phyloP scores from a whole-genome alignment of 2,797 vertebrate genomes.

The Crocidura indochinensis region DNA sequence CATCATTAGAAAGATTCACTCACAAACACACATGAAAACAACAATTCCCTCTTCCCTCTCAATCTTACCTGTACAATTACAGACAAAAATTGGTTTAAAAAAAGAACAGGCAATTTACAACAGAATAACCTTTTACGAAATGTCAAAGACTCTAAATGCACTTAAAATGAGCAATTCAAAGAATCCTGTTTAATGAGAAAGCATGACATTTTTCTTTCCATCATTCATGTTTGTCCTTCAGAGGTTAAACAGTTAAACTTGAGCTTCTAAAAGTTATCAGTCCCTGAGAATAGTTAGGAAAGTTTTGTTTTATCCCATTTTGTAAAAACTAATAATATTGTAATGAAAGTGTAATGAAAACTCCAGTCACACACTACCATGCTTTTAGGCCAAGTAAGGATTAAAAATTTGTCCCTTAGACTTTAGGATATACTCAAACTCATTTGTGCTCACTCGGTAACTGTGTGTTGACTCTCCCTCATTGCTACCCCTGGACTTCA shows the following conservation, averaged over 20 bases:
- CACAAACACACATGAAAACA: neutral
- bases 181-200: neutral
- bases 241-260: neutral
- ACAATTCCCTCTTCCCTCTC: constrained; percentile 5
- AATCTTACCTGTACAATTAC: neutral
- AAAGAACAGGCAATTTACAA: constrained; percentile 39
- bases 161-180: constrained; percentile 20
- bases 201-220: neutral
- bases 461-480: too few species aligned
- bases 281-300: too few species aligned
- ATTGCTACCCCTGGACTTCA: too few species aligned
- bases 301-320: too few species aligned
- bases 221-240: neutral
- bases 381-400: too few species aligned
- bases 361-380: too few species aligned
- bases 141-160: constrained; percentile 27
- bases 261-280: neutral
- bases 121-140: neutral
- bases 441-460: too few species aligned
- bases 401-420: too few species aligned
- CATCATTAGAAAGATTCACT: neutral
- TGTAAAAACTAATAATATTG: too few species aligned
- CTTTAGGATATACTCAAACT: too few species aligned
- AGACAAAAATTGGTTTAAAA: constrained; percentile 9
- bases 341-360: too few species aligned